phyloP scores from a whole-genome alignment of 2,113 vertebrate species.

The Peromyscus polionotus region DNA sequence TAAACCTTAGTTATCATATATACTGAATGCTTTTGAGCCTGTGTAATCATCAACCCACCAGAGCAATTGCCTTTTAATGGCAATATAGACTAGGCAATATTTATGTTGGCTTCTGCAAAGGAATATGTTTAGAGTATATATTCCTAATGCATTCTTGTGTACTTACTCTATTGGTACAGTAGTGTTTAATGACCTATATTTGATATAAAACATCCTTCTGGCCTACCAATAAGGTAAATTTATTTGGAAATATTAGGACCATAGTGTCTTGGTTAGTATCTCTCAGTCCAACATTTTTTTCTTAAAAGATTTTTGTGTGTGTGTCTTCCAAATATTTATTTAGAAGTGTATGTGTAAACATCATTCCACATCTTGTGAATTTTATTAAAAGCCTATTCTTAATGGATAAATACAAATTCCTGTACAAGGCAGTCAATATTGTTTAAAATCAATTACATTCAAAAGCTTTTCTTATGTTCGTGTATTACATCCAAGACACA shows the following conservation, averaged over 20 bases:
- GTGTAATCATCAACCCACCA: not conserved
- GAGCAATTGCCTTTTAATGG: not conserved
- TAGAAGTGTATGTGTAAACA: not conserved
- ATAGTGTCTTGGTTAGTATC: not conserved
- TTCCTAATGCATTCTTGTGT: not conserved
- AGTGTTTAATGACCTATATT: not conserved
- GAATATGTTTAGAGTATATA: not conserved
- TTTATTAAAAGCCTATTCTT: not conserved
- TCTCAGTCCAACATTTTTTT: rapidly evolving
- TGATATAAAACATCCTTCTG: not conserved
- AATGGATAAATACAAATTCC: not conserved
- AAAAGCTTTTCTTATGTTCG: not conserved
- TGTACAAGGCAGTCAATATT: not conserved
- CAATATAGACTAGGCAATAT: not conserved
- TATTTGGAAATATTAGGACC: not conserved
- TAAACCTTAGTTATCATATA: not conserved
- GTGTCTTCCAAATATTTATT: not conserved
- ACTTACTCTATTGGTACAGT: not conserved
- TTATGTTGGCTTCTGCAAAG: not conserved
- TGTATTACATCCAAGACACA: not conserved
- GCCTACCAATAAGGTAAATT: not conserved
- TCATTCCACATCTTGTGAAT: not conserved
- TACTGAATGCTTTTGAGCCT: not conserved
- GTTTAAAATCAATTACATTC: not conserved
- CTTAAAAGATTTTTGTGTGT: not conserved